These are phyloP conservation scores for Pterois miles DNA, from an alignment of 2,797 vertebrate species.

Conservation along the genomic window DNA sequence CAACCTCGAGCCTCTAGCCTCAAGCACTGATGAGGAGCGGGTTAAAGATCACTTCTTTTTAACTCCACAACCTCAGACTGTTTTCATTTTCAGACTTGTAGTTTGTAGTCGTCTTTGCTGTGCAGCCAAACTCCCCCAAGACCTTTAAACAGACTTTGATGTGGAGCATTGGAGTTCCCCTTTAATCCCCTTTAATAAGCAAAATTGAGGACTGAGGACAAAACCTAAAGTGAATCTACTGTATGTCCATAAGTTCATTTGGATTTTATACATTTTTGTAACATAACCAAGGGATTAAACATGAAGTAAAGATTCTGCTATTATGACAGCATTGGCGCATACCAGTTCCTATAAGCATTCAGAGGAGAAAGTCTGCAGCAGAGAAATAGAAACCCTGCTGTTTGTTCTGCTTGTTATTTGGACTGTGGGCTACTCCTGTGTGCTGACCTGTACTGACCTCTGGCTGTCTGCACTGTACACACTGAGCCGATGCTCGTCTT, in stretches of 20 bases:
- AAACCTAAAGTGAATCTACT: neutral
- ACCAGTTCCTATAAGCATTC: conserved; percentile 6
- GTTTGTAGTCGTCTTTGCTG: too few relatives aligned
- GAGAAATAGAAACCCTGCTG: conserved; percentile 32
- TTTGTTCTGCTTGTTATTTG: conserved; percentile 61
- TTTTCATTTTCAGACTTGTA: too few relatives aligned
- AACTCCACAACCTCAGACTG: too few relatives aligned
- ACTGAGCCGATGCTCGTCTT: conserved; percentile 27
- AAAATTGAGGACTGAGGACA: neutral
- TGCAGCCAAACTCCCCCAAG: too few relatives aligned
- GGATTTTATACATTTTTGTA: too few relatives aligned
- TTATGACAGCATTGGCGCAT: neutral
- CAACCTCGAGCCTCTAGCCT: too few relatives aligned
- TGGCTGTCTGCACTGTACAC: conserved; percentile 24
- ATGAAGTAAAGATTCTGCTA: neutral
- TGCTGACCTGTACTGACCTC: conserved; percentile 53
- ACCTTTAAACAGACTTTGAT: too few relatives aligned
- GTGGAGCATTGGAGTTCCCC: too few relatives aligned
- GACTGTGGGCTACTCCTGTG: conserved; percentile 36
- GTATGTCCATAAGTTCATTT: too few relatives aligned
- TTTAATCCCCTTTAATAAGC: too few relatives aligned
- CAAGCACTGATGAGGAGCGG: too few relatives aligned
- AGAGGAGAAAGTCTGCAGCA: conserved; percentile 1
- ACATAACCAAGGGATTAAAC: neutral
- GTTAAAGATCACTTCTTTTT: too few relatives aligned